Evolutionary conservation across 2,888 invertebrate species (phyloP), one percentile per base, ranked within the genome.

Genomic region (Harpagoxenus sublaevis): DNA sequence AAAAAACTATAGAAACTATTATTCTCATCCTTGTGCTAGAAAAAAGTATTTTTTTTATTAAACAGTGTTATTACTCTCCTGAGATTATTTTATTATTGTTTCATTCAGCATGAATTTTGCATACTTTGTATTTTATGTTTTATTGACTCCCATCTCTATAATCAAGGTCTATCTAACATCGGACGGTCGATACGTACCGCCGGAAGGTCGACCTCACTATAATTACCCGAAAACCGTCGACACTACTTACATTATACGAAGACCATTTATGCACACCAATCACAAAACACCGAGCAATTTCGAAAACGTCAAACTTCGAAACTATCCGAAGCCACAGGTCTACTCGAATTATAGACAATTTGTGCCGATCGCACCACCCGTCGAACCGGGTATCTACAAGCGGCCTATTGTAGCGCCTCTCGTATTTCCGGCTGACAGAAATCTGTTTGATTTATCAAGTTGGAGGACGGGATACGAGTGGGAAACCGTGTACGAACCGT

Each of bases 241-340:
- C 89, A 96, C 96, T 1, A 96, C 96, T 3, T 96, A 96, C 93
- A 93, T 96, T 62, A 96, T 96, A 88, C 95, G 96, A 48, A 94
- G 94, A 60, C 95, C 96, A 2, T 78, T 78, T 55, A 55, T 42
- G 31, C 42, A 66, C 3, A 28, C 53, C 8, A 55, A 55, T 63
- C 81, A 68, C 6, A 84, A 86, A 9, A 55, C 84, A 2, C 9
- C 23, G 0, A 86, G 73, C 35, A 86, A 83, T 42, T 81, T 66
- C 5, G 63, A 5, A 10, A 66, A 12, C 23, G 60, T 83, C 15
- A 88, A 89, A 10, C 83, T 86, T 57, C 77, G 70, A 12, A 73
- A 60, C 2, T 82, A 74, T 28, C 23, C 74, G 4, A 92, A 92
- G 62, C 85, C 90, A 18, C 93, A 91, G 15, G 77, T 87, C 39